Evolutionary conservation across 2,113 vertebrate species (phyloP), one percentile per base, ranked within the genome.

Genomic region (Notiomystis cincta): DNA sequence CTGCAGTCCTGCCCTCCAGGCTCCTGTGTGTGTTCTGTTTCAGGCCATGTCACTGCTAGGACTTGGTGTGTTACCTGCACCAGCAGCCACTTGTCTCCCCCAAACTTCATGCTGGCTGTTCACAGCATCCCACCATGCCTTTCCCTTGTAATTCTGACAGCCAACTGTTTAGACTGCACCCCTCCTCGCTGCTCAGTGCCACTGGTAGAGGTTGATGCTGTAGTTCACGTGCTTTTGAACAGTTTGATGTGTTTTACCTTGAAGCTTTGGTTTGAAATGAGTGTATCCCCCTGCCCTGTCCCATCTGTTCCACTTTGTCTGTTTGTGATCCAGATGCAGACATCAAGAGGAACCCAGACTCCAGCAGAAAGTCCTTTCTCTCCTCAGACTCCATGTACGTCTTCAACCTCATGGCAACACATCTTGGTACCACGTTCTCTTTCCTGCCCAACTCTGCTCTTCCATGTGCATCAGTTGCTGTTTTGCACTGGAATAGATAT

Each of bases 381-480:
- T 98, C 98, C 86, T 99, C 99, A 0, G 98, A 99, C 21, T 98
- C 98, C 79, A 96, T 98, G 99, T 99, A 97, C 88, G 99, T 98
- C 51, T 82, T 61, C 5, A 4, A 8, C 24, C 27, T 81, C 0
- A 2, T 58, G 65, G 19, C 1, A 0, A 51, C 24, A 25, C 25
- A 71, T 75, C 53, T 89, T 93, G 94, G 82, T 96, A 91, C 60
- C 82, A 40, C 0, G 1, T 73, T 95, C 42, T 56, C 44, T 56
- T 92, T 77, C 54, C 42, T 58, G 25, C 45, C 62, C 30, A 54
- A 1, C 37, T 88, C 51, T 80, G 40, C 58, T 73, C 25, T 80
- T 92, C 73, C 45, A 53, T 0, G 0, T 67, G 22, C n/a, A 77
- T 80, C 75, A 69, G 71, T 70, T 93, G 38, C 62, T 79, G 28